Evolutionary conservation across 2,797 vertebrate genomes (phyloP).

Genomic region (Tadarida brasiliensis): DNA sequence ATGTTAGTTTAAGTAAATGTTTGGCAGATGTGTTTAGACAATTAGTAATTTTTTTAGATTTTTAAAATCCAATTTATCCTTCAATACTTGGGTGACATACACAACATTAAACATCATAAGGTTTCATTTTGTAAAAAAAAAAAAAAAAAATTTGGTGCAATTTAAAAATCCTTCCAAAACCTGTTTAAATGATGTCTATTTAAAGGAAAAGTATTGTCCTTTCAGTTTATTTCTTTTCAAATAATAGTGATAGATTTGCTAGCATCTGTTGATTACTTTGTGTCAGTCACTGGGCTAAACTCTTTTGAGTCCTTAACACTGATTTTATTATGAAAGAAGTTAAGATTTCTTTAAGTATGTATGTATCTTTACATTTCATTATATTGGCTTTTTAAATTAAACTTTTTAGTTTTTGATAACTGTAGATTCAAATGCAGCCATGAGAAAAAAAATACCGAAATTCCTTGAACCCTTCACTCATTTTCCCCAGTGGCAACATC

Average conservation of each 20-base stretch:
- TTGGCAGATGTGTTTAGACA: not conserved
- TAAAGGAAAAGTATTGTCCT: not conserved
- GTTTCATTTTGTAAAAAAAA: not conserved
- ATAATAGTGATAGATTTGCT: not conserved
- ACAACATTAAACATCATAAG: not conserved
- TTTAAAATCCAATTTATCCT: not conserved
- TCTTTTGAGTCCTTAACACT: not conserved
- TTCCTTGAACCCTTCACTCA: not conserved
- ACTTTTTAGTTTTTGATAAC: not conserved
- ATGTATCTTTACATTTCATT: not conserved
- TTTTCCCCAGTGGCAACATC: not conserved
- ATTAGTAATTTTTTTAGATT: not conserved
- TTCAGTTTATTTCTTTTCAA: not conserved
- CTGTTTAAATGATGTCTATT: not conserved
- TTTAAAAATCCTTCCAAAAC: not conserved
- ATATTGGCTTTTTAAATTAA: constrained; percentile 35
- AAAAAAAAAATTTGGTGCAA: not conserved
- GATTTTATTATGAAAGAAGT: not conserved
- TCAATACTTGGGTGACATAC: not conserved
- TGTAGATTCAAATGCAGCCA: not conserved
- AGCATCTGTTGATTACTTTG: not conserved
- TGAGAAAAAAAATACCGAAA: not conserved
- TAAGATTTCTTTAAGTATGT: not conserved
- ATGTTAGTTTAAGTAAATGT: constrained; percentile 35
- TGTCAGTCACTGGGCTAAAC: not conserved